phyloP scores from a whole-genome alignment of 2,888 invertebrate genomes.

The Scaptomyza reducta region DNA sequence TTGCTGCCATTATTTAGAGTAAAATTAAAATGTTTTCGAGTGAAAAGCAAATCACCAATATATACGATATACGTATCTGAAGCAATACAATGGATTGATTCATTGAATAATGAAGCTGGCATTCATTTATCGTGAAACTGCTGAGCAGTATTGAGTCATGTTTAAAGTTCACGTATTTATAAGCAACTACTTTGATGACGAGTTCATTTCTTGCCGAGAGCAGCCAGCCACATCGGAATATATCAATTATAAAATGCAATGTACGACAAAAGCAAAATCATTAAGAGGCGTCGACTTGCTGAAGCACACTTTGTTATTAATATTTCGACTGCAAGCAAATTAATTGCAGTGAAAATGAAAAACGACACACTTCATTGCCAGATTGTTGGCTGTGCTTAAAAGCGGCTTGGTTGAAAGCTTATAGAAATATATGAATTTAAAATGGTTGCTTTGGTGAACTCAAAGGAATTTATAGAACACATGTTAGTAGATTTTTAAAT shows the following conservation, averaged over 20 bases:
- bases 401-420: not conserved
- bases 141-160: no score
- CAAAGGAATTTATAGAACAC: no score
- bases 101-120: not conserved
- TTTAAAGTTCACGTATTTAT: not conserved
- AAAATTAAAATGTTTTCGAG: not conserved
- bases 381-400: constrained; percentile 18
- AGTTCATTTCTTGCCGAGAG: not conserved
- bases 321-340: constrained; percentile 11
- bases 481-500: no score
- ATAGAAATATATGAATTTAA: no score
- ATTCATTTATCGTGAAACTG: no score
- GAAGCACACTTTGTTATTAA: not conserved
- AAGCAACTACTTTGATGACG: not conserved
- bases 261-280: not conserved
- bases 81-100: not conserved
- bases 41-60: not conserved
- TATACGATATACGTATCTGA: no score
- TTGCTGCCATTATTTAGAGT: not conserved
- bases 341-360: constrained; percentile 3
- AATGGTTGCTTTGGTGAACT: no score
- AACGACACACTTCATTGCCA: constrained; percentile 20
- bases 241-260: not conserved
- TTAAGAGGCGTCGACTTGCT: not conserved
- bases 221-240: not conserved